Percentiles rank a stretch among this genome's conserved stretches.
Conservation (phyloP, 1,140 invertebrate genomes). For the Ceratoteleas bidentatus region DNA sequence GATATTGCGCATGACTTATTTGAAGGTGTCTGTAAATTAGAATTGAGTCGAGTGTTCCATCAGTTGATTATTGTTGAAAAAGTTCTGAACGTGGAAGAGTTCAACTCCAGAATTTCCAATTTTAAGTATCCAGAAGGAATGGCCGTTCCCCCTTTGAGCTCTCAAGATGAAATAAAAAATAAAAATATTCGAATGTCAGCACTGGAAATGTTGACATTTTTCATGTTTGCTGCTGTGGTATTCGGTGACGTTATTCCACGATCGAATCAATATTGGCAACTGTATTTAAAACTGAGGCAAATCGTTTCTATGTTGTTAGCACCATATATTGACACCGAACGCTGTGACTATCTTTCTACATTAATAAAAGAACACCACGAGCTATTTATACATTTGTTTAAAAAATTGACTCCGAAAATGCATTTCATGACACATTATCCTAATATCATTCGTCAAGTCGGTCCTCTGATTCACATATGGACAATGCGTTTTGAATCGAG, state of each 20-base stretch:
- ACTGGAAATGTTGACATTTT: slow-evolving; percentile 10
- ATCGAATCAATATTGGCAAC: slow-evolving; percentile 11
- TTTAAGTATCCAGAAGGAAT: slow-evolving; percentile 34
- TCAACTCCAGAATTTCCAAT: slow-evolving; percentile 18
- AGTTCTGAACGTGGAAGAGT: background rate
- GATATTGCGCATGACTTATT: slow-evolving; percentile 35
- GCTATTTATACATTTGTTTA: too few relatives aligned
- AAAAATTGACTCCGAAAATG: too few relatives aligned
- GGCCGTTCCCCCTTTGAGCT: slow-evolving; percentile 21
- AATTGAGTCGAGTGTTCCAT: background rate
- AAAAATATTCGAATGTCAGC: slow-evolving; percentile 30
- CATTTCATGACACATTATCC: too few relatives aligned
- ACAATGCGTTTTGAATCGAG: too few relatives aligned
- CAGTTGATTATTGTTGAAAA: background rate
- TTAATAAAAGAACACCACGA: too few relatives aligned
- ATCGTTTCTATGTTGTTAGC: background rate
- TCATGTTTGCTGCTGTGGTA: slow-evolving; percentile 8
- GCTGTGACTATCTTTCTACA: too few relatives aligned
- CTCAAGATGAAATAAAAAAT: slow-evolving; percentile 32
- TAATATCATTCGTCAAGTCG: too few relatives aligned
- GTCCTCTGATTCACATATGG: too few relatives aligned
- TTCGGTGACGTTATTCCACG: background rate
- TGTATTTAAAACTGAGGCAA: background rate
- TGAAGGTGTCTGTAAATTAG: slow-evolving; percentile 18
- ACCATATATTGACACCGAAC: background rate